Conservation (phyloP, 2,888 invertebrate species). For the Leptinotarsa juncta region DNA sequence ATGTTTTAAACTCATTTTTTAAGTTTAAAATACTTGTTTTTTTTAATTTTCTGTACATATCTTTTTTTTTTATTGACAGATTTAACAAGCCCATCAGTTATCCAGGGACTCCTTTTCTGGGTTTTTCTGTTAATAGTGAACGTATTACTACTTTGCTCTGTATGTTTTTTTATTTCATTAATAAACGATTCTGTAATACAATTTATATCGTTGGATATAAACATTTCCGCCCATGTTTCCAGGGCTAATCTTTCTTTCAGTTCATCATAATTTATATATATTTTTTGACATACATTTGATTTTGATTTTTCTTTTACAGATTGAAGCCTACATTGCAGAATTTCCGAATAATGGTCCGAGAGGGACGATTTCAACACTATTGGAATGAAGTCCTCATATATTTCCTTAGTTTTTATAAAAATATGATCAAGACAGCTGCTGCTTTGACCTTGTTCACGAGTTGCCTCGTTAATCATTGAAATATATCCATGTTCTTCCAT, state of each 20-base stretch:
- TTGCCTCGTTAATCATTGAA: conserved; percentile 24
- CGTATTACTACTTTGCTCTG: conserved; percentile 7
- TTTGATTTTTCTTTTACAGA: conserved; percentile 16
- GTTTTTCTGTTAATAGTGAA: conserved; percentile 6
- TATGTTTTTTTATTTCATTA: conserved; percentile 13
- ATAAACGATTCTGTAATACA: conserved; percentile 21
- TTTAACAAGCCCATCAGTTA: conserved; percentile 14
- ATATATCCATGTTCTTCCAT: conserved; percentile 18
- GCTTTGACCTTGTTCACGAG: conserved; percentile 22
- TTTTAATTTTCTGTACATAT: conserved; percentile 7
- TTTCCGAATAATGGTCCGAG: neutral
- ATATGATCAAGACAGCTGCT: conserved; percentile 24
- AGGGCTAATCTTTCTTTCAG: conserved; percentile 7
- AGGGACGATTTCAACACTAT: neutral
- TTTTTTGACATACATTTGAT: conserved; percentile 11
- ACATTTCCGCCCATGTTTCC: conserved; percentile 13
- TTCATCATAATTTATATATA: conserved; percentile 16
- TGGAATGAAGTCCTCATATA: conserved; percentile 3
- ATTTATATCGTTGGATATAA: conserved; percentile 16
- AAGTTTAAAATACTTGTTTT: neutral
- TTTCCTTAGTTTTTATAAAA: conserved; percentile 23
- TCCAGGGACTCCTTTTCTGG: conserved; percentile 11
- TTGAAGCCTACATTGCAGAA: neutral
- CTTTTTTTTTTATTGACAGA: conserved; percentile 15
- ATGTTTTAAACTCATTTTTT: conserved; percentile 16